Conservation (phyloP, 2,888 invertebrate species). For the Alsophila aescularia region DNA sequence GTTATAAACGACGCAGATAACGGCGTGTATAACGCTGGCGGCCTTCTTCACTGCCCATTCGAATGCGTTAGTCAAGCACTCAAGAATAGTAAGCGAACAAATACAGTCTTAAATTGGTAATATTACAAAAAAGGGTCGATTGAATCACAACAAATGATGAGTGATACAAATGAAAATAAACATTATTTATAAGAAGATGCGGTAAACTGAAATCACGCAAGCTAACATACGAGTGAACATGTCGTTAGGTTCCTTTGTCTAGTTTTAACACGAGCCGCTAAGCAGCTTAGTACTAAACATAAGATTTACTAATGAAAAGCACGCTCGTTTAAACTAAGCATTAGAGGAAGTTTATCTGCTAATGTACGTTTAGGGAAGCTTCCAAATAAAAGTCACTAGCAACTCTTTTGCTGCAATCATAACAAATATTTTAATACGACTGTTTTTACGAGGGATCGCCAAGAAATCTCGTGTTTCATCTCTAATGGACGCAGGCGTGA, state of each 20-base stretch:
- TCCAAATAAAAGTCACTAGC: too few relatives aligned
- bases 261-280: too few relatives aligned
- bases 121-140: slow-evolving; percentile 36
- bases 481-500: slow-evolving; percentile 72
- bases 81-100: slow-evolving; percentile 46
- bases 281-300: too few relatives aligned
- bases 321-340: too few relatives aligned
- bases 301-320: too few relatives aligned
- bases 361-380: too few relatives aligned
- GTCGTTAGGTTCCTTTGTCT: too few relatives aligned
- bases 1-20: slow-evolving; percentile 1
- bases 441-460: background rate
- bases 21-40: slow-evolving; percentile 6
- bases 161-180: background rate
- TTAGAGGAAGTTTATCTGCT: too few relatives aligned
- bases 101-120: slow-evolving; percentile 56
- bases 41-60: slow-evolving; percentile 39
- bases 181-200: background rate
- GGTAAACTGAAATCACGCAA: background rate
- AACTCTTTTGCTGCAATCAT: background rate
- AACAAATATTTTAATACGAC: background rate
- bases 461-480: background rate
- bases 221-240: background rate
- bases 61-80: slow-evolving; percentile 40
- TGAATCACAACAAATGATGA: slow-evolving; percentile 13